Conservation (phyloP, 1,140 invertebrate genomes). For the Bradysia coprophila region DNA sequence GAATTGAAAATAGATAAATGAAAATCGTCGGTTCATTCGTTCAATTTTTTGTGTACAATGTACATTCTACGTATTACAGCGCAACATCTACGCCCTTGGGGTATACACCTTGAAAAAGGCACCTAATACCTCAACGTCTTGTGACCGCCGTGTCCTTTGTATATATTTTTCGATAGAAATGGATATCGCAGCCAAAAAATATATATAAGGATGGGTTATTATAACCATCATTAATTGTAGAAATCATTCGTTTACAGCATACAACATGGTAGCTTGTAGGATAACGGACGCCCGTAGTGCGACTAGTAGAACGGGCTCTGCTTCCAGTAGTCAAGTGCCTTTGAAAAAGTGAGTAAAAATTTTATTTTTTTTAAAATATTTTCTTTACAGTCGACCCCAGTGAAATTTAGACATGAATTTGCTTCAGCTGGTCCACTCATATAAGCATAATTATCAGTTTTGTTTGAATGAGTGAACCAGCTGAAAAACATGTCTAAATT, state of each 20-base stretch:
- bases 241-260: conserved; percentile 67
- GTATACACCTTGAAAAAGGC: conserved; percentile 3
- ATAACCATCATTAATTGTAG: conserved; percentile 36
- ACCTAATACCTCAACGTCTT: not conserved
- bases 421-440: no score
- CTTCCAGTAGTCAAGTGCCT: conserved; percentile 83
- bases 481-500: not conserved
- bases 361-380: not conserved
- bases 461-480: no score
- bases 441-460: not conserved
- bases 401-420: no score
- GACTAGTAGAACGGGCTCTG: conserved; percentile 39
- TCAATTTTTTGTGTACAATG: no score
- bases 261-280: conserved; percentile 93
- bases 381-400: no score
- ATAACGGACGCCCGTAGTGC: conserved; percentile 81
- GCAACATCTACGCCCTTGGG: not conserved
- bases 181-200: not conserved
- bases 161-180: not conserved
- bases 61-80: no score
- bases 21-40: no score
- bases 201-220: conserved; percentile 20
- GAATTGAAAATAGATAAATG: no score
- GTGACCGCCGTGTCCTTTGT: not conserved
- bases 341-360: conserved; percentile 78